Evolutionary conservation across 2,113 vertebrate genomes (phyloP).

Genomic region (Girardinichthys multiradiatus): DNA sequence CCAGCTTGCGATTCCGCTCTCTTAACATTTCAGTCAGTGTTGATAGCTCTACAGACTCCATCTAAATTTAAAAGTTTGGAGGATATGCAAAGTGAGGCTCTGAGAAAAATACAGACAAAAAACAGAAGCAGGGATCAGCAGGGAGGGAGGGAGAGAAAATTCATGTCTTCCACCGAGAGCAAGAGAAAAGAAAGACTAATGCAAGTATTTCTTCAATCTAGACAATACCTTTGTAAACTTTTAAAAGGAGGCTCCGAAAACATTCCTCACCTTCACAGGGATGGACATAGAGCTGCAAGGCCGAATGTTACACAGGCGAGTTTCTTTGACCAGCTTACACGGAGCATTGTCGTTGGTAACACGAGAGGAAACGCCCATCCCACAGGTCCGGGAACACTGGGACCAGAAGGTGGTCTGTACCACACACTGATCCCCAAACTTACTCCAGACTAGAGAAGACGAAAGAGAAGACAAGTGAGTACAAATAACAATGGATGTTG

Average conservation of each 20-base stretch:
- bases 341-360: conserved; percentile 83
- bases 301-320: conserved; percentile 82
- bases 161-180: no score
- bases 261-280: conserved; percentile 79
- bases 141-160: no score
- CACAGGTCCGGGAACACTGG: conserved; percentile 84
- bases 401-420: conserved; percentile 86
- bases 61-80: no score
- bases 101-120: no score
- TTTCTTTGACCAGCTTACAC: conserved; percentile 85
- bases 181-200: no score
- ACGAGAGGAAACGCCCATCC: conserved; percentile 83
- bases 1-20: no score
- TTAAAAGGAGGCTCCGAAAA: conserved; percentile 15
- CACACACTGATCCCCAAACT: conserved; percentile 70
- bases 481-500: conserved; percentile 2
- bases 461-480: conserved; percentile 6
- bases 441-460: conserved; percentile 74
- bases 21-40: no score
- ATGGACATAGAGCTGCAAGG: conserved; percentile 80
- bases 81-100: no score
- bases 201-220: conserved; percentile 40
- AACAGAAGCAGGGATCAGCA: no score
- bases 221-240: conserved; percentile 10
- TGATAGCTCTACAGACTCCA: no score